A percentile compares a stretch with the other conserved stretches of the same genome.
phyloP scores from a whole-genome alignment of 2,888 invertebrate species.

The Drosophila silvestris region DNA sequence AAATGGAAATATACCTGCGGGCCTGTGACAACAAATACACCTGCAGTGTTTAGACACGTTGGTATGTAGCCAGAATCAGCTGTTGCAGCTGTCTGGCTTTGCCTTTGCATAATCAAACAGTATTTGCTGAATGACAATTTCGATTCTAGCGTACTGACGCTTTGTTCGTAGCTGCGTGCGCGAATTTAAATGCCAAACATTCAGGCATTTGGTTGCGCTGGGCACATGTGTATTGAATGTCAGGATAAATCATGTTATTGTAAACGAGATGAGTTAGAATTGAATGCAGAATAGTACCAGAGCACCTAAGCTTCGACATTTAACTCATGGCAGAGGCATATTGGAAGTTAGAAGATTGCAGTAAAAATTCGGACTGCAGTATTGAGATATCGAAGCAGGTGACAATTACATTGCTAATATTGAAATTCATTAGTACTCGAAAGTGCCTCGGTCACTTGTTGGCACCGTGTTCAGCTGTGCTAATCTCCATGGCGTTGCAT shows the following conservation, averaged over 20 bases:
- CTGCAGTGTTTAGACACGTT: neutral
- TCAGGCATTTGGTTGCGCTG: constrained; percentile 5
- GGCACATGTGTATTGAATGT: neutral
- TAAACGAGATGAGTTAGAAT: neutral
- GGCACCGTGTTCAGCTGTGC: neutral
- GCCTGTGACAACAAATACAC: constrained; percentile 20
- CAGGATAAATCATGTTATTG: neutral
- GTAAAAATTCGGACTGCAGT: neutral
- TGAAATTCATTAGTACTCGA: no score
- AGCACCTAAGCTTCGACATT: rapidly evolving
- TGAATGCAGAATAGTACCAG: neutral
- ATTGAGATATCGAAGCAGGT: neutral
- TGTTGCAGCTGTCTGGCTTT: constrained; percentile 11
- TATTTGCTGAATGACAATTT: constrained; percentile 25
- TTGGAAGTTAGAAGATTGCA: neutral
- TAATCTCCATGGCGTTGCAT: no score
- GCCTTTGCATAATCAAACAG: constrained; percentile 21
- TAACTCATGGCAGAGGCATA: neutral
- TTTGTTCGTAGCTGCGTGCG: constrained; percentile 40
- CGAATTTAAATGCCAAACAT: constrained; percentile 47
- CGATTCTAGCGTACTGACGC: constrained; percentile 36
- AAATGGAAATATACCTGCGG: constrained; percentile 64
- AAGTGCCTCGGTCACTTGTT: neutral
- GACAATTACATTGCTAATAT: neutral
- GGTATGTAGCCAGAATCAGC: constrained; percentile 9